Percentiles rank a stretch among this genome's conserved stretches.
Conservation (phyloP, 2,797 vertebrate genomes). For the Fistularia tabacaria region DNA sequence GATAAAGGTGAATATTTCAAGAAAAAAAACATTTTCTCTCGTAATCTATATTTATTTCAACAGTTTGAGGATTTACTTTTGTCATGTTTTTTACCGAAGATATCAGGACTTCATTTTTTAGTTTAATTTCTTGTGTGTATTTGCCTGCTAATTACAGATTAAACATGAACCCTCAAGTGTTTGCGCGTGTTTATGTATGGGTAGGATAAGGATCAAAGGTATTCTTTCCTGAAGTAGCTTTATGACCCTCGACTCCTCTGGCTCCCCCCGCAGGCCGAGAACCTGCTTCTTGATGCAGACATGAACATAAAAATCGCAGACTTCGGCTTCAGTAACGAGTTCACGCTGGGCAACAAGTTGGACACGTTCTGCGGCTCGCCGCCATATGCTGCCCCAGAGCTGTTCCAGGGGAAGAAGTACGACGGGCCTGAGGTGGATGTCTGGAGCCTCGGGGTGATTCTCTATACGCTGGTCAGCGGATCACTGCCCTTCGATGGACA, state of each 20-base stretch:
- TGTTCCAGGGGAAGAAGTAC: constrained; percentile 98
- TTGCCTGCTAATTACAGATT: too few relatives aligned
- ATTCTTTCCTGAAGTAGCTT: too few relatives aligned
- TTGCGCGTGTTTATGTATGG: too few relatives aligned
- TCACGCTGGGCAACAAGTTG: constrained; percentile 94
- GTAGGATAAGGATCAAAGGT: too few relatives aligned
- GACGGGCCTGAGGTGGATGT: constrained; percentile 97
- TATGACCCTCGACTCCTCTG: not conserved
- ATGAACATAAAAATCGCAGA: constrained; percentile 99
- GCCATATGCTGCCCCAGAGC: constrained; percentile 94
- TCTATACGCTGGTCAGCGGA: constrained; percentile 96
- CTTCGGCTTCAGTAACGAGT: constrained; percentile 98
- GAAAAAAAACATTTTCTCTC: too few relatives aligned
- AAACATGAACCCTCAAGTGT: too few relatives aligned
- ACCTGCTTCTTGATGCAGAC: constrained; percentile 94
- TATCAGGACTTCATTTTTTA: too few relatives aligned
- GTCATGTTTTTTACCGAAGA: too few relatives aligned
- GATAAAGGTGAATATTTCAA: too few relatives aligned
- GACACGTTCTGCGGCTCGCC: constrained; percentile 98
- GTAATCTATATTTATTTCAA: too few relatives aligned
- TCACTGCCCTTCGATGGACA: constrained; percentile 97
- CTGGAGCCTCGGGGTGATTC: constrained; percentile 97
- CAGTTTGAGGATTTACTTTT: too few relatives aligned
- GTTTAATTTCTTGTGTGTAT: too few relatives aligned
- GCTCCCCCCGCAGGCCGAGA: constrained; percentile 83